These are phyloP conservation scores for Plagodis pulveraria DNA, from an alignment of 2,888 invertebrate species.

Conservation along the genomic window DNA sequence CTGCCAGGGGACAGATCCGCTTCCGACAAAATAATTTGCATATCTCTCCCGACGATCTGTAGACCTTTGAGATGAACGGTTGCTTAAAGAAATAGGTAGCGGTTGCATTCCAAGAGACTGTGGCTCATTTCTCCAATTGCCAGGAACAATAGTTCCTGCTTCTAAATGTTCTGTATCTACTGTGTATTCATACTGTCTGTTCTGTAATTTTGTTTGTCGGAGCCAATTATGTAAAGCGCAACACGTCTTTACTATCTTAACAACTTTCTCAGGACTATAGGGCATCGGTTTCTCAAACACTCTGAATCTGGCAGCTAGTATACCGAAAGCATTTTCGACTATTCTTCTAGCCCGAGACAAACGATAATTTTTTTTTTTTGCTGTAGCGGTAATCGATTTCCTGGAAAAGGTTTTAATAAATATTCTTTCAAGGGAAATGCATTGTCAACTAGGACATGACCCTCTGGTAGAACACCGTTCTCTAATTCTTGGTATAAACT, in stretches of 20 bases:
- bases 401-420: constrained; percentile 33
- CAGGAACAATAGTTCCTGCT: constrained; percentile 28
- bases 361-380: no score
- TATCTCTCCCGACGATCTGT: constrained; percentile 26
- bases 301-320: constrained; percentile 33
- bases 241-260: constrained; percentile 32
- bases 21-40: no score
- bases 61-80: constrained; percentile 27
- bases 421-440: constrained; percentile 35
- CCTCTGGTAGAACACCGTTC: constrained; percentile 31
- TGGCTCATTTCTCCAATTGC: constrained; percentile 32
- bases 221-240: constrained; percentile 34
- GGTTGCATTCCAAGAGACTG: constrained; percentile 17
- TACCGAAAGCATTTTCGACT: constrained; percentile 34
- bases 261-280: constrained; percentile 29
- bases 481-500: constrained; percentile 30
- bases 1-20: no score
- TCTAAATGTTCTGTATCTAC: constrained; percentile 12
- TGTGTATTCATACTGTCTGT: constrained; percentile 19
- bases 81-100: no score
- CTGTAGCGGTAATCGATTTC: neutral
- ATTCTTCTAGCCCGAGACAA: no score
- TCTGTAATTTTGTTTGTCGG: constrained; percentile 27
- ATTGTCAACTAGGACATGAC: constrained; percentile 26
- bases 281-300: constrained; percentile 19